phyloP scores from a whole-genome alignment of 1,140 invertebrate genomes.

The Platyscapa corneri region DNA sequence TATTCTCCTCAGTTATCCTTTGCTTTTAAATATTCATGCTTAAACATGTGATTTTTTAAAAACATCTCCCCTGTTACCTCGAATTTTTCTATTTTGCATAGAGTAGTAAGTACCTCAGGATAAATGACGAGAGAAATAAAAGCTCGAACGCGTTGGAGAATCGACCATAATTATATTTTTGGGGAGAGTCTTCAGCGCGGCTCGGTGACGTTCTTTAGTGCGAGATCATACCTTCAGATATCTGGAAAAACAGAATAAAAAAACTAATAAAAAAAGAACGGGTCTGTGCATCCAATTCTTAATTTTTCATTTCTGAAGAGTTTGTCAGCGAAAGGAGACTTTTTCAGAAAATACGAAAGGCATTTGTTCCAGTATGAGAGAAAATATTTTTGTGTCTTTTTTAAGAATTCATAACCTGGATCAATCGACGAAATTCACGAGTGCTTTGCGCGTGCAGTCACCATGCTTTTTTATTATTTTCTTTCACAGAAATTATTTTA shows the following conservation, averaged over 20 bases:
- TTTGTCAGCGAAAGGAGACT: slow-evolving; percentile 33
- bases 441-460: slow-evolving; percentile 23
- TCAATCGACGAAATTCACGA: slow-evolving; percentile 42
- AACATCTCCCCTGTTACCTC: not conserved
- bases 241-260: not conserved
- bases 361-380: slow-evolving; percentile 41
- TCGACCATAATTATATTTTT: slow-evolving; percentile 9
- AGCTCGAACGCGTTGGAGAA: slow-evolving; percentile 29
- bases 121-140: slow-evolving; percentile 29
- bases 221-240: not conserved
- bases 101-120: not conserved
- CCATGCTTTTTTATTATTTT: not conserved
- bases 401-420: slow-evolving; percentile 49
- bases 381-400: slow-evolving; percentile 49
- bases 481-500: not conserved
- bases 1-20: slow-evolving; percentile 22
- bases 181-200: slow-evolving; percentile 30
- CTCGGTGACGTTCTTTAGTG: slow-evolving; percentile 38
- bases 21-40: not conserved
- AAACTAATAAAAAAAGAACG: slow-evolving; percentile 1
- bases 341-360: slow-evolving; percentile 31
- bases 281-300: not conserved
- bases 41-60: not conserved
- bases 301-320: slow-evolving; percentile 12
- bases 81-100: slow-evolving; percentile 9